These are phyloP conservation scores for Pterois miles DNA, from an alignment of 2,797 vertebrate species.

Conservation along the genomic window DNA sequence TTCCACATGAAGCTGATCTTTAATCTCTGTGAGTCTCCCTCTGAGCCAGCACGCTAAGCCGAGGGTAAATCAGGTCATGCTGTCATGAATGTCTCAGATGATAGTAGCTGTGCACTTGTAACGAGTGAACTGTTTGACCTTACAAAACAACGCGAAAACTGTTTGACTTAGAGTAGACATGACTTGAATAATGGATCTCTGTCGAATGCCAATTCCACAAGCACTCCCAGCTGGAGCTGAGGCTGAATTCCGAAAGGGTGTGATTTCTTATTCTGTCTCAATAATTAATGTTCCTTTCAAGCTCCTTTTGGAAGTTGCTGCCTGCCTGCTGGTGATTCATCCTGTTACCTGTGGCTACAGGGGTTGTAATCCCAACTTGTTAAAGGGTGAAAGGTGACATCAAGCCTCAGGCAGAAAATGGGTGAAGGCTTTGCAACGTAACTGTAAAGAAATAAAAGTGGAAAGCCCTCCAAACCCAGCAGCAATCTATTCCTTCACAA, in stretches of 20 bases:
- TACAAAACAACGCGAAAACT: slow-evolving; percentile 27
- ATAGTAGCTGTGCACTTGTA: slow-evolving; percentile 19
- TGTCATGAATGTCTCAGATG: slow-evolving; percentile 34
- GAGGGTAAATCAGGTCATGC: slow-evolving; percentile 55
- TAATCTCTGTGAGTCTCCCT: slow-evolving; percentile 40
- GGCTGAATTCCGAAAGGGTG: slow-evolving; percentile 26
- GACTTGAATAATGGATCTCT: slow-evolving; percentile 32
- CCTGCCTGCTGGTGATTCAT: slow-evolving; percentile 34
- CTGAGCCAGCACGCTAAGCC: slow-evolving; percentile 42
- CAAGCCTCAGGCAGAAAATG: slow-evolving; percentile 46
- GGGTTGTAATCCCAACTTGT: slow-evolving; percentile 43
- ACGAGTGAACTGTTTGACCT: slow-evolving; percentile 45
- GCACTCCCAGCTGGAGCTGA: not conserved
- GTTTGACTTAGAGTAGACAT: slow-evolving; percentile 5
- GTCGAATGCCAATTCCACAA: slow-evolving; percentile 21
- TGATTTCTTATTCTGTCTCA: slow-evolving; percentile 34
- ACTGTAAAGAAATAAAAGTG: slow-evolving; percentile 15
- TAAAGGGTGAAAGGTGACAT: slow-evolving; percentile 51
- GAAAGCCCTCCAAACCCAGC: slow-evolving; percentile 7
- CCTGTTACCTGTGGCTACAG: slow-evolving; percentile 31
- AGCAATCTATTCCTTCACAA: slow-evolving; percentile 12
- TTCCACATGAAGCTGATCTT: slow-evolving; percentile 68
- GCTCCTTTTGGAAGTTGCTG: slow-evolving; percentile 43
- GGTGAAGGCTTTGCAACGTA: slow-evolving; percentile 17
- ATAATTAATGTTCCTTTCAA: slow-evolving; percentile 55